Conservation (phyloP, 2,888 invertebrate species). For the Metacarcinus magister region DNA sequence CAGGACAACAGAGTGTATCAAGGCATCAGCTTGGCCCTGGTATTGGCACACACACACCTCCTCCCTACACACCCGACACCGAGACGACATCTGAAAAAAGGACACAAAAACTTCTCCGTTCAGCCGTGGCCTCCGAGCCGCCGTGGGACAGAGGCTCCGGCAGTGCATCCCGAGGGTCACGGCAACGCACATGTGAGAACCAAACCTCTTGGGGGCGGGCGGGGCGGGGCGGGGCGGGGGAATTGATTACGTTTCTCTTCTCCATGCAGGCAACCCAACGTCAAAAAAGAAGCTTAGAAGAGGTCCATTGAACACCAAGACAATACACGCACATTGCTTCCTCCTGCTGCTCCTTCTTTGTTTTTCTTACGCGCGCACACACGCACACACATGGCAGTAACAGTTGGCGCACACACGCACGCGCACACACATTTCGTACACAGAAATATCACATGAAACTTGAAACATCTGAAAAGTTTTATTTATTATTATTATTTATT, state of each 20-base stretch:
- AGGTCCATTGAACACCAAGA: slow-evolving; percentile 80
- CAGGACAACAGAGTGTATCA: neutral
- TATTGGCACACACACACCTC: slow-evolving; percentile 51
- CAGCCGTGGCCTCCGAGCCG: slow-evolving; percentile 38
- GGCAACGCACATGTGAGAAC: slow-evolving; percentile 35
- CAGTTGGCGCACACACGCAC: slow-evolving; percentile 76
- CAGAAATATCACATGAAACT: slow-evolving; percentile 81
- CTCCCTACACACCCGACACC: slow-evolving; percentile 53
- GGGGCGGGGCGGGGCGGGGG: slow-evolving; percentile 14
- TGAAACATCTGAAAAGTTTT: slow-evolving; percentile 78
- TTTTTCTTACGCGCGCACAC: slow-evolving; percentile 72
- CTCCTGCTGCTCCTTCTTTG: slow-evolving; percentile 39
- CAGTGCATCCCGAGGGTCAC: slow-evolving; percentile 34
- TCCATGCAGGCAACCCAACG: slow-evolving; percentile 76
- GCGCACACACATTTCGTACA: slow-evolving; percentile 74
- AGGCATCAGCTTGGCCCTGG: slow-evolving; percentile 53
- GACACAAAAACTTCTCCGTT: slow-evolving; percentile 42
- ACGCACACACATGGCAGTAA: slow-evolving; percentile 79
- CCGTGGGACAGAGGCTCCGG: neutral
- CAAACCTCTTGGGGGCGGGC: slow-evolving; percentile 48
- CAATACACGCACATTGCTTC: slow-evolving; percentile 71
- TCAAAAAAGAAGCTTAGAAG: slow-evolving; percentile 71
- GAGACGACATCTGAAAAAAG: slow-evolving; percentile 37
- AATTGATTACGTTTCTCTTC: slow-evolving; percentile 69
- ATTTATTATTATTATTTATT: slow-evolving; percentile 58